phyloP scores from a whole-genome alignment of 1,140 invertebrate species.

The Ephestia elutella region DNA sequence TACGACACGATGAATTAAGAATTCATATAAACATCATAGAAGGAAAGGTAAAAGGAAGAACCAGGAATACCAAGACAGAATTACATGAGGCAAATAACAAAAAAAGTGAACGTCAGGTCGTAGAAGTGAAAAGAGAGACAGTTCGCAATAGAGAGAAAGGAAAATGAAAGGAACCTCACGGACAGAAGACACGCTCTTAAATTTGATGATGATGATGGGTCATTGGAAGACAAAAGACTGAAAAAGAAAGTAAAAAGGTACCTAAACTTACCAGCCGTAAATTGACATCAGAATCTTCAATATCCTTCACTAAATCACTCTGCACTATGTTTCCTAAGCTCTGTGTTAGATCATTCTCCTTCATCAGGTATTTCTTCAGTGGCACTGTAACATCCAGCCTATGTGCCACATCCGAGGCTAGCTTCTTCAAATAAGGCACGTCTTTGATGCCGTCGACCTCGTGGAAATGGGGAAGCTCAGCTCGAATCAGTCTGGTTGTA shows the following conservation, averaged over 20 bases:
- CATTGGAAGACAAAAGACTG: too few relatives aligned
- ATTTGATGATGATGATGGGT: too few relatives aligned
- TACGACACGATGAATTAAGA: too few relatives aligned
- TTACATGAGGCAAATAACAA: too few relatives aligned
- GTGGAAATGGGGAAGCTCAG: conserved; percentile 49
- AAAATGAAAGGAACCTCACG: too few relatives aligned
- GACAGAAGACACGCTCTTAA: too few relatives aligned
- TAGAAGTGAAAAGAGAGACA: too few relatives aligned
- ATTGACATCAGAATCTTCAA: conserved; percentile 35
- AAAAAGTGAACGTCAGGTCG: too few relatives aligned
- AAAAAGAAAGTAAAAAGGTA: background rate
- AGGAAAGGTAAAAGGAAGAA: too few relatives aligned
- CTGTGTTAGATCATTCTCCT: conserved; percentile 21
- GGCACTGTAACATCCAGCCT: conserved; percentile 35
- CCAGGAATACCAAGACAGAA: too few relatives aligned
- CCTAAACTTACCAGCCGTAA: conserved; percentile 35
- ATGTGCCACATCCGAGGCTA: conserved; percentile 37
- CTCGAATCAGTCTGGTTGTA: conserved; percentile 34
- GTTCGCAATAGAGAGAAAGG: too few relatives aligned
- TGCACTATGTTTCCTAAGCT: conserved; percentile 24
- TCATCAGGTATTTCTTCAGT: conserved; percentile 36
- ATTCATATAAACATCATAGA: too few relatives aligned
- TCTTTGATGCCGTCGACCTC: conserved; percentile 46
- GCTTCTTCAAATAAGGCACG: conserved; percentile 35
- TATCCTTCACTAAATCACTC: conserved; percentile 27